A percentile compares a stretch with the other conserved stretches of the same genome.
Evolutionary conservation across 2,113 vertebrate species (phyloP).

Genomic region (Muntiacus muntjak): DNA sequence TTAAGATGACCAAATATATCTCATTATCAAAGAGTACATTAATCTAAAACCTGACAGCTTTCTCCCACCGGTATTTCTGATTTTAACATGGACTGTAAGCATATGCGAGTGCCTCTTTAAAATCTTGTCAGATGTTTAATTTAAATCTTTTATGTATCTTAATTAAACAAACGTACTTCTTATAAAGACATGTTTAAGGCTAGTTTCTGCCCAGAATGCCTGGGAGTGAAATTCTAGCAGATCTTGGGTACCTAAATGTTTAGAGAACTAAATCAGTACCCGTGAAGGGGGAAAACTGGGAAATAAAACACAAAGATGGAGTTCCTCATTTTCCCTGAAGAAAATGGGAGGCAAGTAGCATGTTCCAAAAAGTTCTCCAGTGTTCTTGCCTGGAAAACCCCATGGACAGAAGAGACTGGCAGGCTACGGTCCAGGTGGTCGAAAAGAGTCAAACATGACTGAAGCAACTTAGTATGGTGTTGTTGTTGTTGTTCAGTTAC

Average conservation of each 20-base stretch:
- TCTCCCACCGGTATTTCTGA: neutral
- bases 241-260: neutral
- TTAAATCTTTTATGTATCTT: neutral
- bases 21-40: neutral
- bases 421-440: neutral
- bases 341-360: neutral
- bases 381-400: neutral
- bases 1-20: neutral
- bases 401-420: fast-evolving
- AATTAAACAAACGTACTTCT: neutral
- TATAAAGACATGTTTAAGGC: neutral
- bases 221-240: neutral
- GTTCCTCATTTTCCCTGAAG: neutral
- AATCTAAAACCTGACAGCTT: neutral
- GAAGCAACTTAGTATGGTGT: neutral
- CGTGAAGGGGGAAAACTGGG: neutral
- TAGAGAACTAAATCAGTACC: neutral
- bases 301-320: neutral
- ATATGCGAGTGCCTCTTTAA: neutral
- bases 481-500: neutral
- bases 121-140: neutral
- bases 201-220: neutral
- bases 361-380: neutral
- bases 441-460: neutral
- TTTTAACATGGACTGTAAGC: neutral